Evolutionary conservation across 2,797 vertebrate species (phyloP).

Genomic region (Poliocrania exsul): DNA sequence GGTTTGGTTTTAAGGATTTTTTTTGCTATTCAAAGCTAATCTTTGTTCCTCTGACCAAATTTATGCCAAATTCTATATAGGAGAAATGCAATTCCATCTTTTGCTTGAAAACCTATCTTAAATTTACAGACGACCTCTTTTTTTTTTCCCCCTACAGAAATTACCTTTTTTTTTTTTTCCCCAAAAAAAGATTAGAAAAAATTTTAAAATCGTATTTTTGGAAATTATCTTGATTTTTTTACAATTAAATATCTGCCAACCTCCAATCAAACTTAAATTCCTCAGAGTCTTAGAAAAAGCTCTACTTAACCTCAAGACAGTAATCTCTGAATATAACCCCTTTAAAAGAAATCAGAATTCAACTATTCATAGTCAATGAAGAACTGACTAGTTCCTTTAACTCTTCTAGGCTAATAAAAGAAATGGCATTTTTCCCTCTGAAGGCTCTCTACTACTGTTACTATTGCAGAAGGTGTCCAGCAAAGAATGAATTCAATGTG

Average conservation of each 20-base stretch:
- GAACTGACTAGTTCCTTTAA: background rate
- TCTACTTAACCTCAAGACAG: background rate
- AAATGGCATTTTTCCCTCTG: background rate
- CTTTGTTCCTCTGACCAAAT: background rate
- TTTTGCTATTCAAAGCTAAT: too few relatives aligned
- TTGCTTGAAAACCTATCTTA: background rate
- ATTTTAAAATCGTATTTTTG: background rate
- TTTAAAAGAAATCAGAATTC: background rate
- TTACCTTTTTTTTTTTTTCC: too few relatives aligned
- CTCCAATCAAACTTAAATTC: background rate
- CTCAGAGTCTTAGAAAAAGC: background rate
- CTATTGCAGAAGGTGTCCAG: fast-evolving
- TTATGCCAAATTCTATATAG: background rate
- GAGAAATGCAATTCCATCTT: background rate
- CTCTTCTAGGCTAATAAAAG: background rate
- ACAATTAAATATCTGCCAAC: background rate
- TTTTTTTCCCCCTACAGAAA: background rate
- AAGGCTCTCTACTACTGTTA: background rate
- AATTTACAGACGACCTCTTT: background rate
- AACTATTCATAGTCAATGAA: background rate
- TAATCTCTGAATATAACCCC: background rate
- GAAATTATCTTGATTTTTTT: background rate
- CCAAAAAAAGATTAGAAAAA: background rate
- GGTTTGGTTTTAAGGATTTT: too few relatives aligned
- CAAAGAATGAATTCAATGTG: background rate